Conservation (phyloP, 2,888 invertebrate species). For the Pachymerium ferrugineum region DNA sequence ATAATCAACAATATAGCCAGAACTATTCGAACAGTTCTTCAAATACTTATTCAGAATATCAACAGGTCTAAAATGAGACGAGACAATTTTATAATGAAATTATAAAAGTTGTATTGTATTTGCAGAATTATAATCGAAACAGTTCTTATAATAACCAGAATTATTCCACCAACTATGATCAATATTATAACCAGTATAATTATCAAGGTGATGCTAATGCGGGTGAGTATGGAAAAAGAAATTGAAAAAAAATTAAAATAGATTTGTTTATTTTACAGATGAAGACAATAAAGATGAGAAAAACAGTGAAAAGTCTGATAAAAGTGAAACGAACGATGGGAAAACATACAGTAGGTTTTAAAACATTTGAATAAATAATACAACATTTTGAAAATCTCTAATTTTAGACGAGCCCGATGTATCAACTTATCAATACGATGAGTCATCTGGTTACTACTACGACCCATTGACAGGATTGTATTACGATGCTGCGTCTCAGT, state of each 20-base stretch:
- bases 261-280: no score
- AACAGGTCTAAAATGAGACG: background rate
- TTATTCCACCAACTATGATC: background rate
- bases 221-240: background rate
- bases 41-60: background rate
- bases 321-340: background rate
- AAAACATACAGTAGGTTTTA: no score
- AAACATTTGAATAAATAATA: no score
- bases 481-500: slow-evolving; percentile 90
- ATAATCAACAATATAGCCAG: background rate
- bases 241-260: no score
- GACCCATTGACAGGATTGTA: slow-evolving; percentile 88
- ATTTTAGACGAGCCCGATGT: slow-evolving; percentile 65
- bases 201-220: background rate
- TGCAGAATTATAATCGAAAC: background rate
- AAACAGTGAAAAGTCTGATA: background rate
- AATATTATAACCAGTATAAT: slow-evolving; percentile 14
- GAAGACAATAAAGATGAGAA: background rate
- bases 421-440: slow-evolving; percentile 86
- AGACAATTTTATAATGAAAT: background rate
- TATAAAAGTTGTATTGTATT: background rate
- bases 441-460: slow-evolving; percentile 91
- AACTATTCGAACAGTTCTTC: background rate
- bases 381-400: no score
- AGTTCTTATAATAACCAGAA: background rate